Conservation (phyloP, 92 coral and sea anemone species). For the Parazoanthus atlanticus region DNA sequence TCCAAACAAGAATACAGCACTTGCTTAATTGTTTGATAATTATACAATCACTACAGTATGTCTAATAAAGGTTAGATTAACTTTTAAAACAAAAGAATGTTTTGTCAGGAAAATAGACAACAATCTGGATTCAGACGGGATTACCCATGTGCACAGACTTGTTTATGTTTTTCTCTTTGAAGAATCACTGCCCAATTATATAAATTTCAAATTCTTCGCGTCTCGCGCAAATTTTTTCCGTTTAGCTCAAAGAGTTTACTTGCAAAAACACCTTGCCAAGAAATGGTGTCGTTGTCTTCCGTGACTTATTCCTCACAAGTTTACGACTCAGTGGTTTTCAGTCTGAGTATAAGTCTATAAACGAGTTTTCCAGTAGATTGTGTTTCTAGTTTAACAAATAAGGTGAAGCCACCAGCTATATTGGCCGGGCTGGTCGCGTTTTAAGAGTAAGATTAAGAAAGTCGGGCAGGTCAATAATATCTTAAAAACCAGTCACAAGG, state of each 20-base stretch:
- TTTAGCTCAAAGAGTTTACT: not conserved
- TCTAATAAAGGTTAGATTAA: conserved; percentile 4
- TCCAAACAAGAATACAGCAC: conserved; percentile 25
- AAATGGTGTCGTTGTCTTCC: not conserved
- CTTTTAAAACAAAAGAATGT: conserved; percentile 10
- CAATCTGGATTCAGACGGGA: conserved; percentile 1
- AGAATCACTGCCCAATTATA: not conserved
- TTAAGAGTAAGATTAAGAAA: not conserved
- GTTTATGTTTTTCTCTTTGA: not conserved
- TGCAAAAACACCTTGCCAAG: conserved; percentile 1
- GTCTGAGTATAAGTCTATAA: conserved; percentile 1
- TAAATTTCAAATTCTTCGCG: not conserved
- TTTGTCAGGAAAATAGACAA: conserved; percentile 13
- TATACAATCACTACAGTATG: not conserved
- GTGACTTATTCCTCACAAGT: not conserved
- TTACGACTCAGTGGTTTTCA: not conserved
- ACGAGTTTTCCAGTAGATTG: conserved; percentile 7
- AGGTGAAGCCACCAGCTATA: not conserved
- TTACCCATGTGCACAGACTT: not conserved
- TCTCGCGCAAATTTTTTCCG: not conserved
- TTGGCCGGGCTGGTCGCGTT: conserved; percentile 3
- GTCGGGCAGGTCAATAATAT: not conserved
- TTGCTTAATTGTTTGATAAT: conserved; percentile 32
- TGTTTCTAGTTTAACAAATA: not conserved
- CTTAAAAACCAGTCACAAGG: conserved; percentile 2